Evolutionary conservation across 2,113 vertebrate genomes (phyloP).

Genomic region (Pseudopodoces humilis): DNA sequence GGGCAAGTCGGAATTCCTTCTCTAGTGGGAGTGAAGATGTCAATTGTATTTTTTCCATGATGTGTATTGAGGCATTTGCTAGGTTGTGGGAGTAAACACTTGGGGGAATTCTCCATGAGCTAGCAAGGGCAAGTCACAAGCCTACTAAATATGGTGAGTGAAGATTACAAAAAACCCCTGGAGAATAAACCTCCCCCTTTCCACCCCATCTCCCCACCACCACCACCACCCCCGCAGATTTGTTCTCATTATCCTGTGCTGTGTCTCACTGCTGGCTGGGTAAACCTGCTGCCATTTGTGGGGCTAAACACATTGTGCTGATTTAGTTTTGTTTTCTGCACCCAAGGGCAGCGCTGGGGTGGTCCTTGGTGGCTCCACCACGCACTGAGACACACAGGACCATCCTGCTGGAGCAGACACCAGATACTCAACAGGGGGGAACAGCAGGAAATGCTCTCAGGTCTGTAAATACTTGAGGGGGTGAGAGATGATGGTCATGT

Average conservation of each 20-base stretch:
- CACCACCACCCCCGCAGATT: neutral
- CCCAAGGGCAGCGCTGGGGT: neutral
- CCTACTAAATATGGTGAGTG: constrained; percentile 62
- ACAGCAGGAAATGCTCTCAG: constrained; percentile 54
- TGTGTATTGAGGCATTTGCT: constrained; percentile 76
- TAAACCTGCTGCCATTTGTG: neutral
- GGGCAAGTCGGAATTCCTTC: constrained; percentile 67
- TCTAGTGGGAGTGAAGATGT: constrained; percentile 76
- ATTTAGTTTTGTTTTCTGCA: neutral
- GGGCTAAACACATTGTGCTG: neutral
- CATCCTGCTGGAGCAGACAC: neutral
- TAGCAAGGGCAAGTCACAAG: constrained; percentile 64
- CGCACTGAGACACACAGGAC: neutral
- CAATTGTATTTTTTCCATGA: constrained; percentile 72
- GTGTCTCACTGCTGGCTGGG: neutral
- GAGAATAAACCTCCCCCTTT: constrained; percentile 33
- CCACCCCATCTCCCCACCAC: neutral
- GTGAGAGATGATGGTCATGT: constrained; percentile 54
- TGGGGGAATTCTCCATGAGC: constrained; percentile 71
- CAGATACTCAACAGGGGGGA: neutral
- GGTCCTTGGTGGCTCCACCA: neutral
- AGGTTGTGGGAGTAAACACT: constrained; percentile 68
- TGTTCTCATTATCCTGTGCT: neutral
- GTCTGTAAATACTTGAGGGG: constrained; percentile 53
- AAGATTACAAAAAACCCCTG: neutral